Conservation (phyloP, 2,113 vertebrate genomes). For the Nerophis ophidion region DNA sequence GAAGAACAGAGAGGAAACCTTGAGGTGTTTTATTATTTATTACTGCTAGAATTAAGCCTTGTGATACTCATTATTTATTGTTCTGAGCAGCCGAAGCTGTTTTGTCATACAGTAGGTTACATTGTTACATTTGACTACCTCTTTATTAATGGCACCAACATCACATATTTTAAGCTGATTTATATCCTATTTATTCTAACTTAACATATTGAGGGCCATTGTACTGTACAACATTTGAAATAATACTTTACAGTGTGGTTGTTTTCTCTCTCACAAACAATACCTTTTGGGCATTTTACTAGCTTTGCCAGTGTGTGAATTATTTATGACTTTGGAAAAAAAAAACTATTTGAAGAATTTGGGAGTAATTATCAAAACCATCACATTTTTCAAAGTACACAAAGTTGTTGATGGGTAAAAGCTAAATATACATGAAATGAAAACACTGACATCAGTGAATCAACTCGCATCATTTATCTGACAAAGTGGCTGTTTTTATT, state of each 20-base stretch:
- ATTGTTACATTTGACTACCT: conserved; percentile 17
- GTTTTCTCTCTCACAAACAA: conserved; percentile 15
- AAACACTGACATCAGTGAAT: too few relatives aligned
- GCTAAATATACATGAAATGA: too few relatives aligned
- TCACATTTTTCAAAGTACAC: background rate
- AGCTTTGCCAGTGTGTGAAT: conserved; percentile 1
- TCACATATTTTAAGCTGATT: conserved; percentile 10
- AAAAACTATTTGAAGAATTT: background rate
- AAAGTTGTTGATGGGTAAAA: background rate
- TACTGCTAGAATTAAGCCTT: too few relatives aligned
- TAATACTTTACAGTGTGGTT: background rate
- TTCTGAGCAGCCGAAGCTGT: too few relatives aligned
- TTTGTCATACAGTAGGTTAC: too few relatives aligned
- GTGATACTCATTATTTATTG: too few relatives aligned
- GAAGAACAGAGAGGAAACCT: too few relatives aligned
- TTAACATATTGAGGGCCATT: conserved; percentile 2
- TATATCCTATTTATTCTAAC: conserved; percentile 18
- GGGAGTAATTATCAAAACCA: background rate
- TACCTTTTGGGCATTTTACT: background rate
- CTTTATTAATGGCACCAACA: conserved; percentile 7
- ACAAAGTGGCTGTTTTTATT: too few relatives aligned
- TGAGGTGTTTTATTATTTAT: too few relatives aligned
- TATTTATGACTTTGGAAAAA: background rate
- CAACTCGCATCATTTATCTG: too few relatives aligned
- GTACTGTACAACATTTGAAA: background rate